Evolutionary conservation across 2,113 vertebrate genomes (phyloP).

Genomic region (Pseudopodoces humilis): DNA sequence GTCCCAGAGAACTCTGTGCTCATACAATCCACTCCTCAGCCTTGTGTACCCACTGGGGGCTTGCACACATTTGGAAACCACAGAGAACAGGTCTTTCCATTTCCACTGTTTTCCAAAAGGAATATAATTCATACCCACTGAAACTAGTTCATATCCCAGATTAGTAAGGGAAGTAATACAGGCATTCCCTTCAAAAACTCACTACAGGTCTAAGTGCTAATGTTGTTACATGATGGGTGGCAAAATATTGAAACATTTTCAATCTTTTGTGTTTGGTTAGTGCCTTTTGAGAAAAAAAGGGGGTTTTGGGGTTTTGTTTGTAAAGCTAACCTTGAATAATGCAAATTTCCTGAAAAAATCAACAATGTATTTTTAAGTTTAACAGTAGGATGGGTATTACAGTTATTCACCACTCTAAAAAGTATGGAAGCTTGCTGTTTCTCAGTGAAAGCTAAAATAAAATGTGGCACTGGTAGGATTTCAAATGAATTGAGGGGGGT

Average conservation of each 20-base stretch:
- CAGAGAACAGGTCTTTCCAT: background rate
- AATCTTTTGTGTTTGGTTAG: background rate
- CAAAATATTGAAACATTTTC: background rate
- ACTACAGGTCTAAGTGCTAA: background rate
- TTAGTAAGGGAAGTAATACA: background rate
- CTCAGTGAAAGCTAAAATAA: background rate
- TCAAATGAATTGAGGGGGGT: background rate
- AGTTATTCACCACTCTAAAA: background rate
- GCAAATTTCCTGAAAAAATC: background rate
- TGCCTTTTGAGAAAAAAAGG: background rate
- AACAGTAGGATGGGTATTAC: background rate
- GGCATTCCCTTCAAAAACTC: background rate
- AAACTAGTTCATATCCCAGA: background rate
- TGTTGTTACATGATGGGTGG: background rate
- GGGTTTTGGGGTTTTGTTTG: background rate
- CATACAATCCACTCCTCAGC: background rate
- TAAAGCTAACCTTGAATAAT: background rate
- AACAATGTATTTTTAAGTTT: background rate
- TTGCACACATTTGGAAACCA: background rate
- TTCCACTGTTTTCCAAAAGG: background rate
- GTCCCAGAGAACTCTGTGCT: background rate
- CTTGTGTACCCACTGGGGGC: background rate
- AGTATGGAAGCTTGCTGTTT: background rate
- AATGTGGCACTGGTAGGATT: background rate
- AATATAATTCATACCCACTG: background rate